A percentile compares a stretch with the other conserved stretches of the same genome.
These are phyloP conservation scores for Agonopterix alstromeriana DNA, from an alignment of 2,888 invertebrate genomes.

Conservation along the genomic window DNA sequence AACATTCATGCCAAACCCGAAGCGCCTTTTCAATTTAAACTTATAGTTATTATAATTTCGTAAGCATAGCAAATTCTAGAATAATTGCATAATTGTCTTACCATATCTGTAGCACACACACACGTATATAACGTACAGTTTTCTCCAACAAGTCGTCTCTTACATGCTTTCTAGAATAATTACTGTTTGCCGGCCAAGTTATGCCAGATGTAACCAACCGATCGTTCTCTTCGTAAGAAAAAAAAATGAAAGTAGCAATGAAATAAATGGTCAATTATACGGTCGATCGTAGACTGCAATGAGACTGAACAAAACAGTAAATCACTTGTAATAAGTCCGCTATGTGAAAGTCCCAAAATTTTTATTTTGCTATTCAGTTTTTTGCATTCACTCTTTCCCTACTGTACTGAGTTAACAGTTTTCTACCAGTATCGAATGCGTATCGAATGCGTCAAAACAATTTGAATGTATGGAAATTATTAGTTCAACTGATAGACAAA, in stretches of 20 bases:
- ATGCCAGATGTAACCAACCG: conserved; percentile 16
- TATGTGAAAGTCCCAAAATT: not conserved
- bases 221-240: conserved; percentile 9
- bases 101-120: conserved; percentile 8
- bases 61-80: conserved; percentile 2
- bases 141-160: conserved; percentile 16
- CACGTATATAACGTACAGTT: conserved; percentile 12
- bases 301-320: not conserved
- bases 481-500: too few relatives aligned
- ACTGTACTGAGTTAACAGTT: too few relatives aligned
- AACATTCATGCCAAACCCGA: too few relatives aligned
- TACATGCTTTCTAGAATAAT: conserved; percentile 23
- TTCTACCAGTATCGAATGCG: too few relatives aligned
- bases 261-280: conserved; percentile 16
- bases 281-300: conserved; percentile 10
- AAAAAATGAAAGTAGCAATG: conserved; percentile 17
- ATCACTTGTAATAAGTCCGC: too few relatives aligned
- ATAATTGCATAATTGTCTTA: conserved; percentile 17
- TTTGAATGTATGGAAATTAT: too few relatives aligned
- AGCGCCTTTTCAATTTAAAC: too few relatives aligned
- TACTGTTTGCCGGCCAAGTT: conserved; percentile 14
- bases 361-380: not conserved
- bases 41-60: not conserved
- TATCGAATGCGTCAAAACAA: too few relatives aligned
- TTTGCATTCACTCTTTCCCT: too few relatives aligned